Conservation (phyloP, 2,797 vertebrate genomes). For the Sebastes hopkinsi region DNA sequence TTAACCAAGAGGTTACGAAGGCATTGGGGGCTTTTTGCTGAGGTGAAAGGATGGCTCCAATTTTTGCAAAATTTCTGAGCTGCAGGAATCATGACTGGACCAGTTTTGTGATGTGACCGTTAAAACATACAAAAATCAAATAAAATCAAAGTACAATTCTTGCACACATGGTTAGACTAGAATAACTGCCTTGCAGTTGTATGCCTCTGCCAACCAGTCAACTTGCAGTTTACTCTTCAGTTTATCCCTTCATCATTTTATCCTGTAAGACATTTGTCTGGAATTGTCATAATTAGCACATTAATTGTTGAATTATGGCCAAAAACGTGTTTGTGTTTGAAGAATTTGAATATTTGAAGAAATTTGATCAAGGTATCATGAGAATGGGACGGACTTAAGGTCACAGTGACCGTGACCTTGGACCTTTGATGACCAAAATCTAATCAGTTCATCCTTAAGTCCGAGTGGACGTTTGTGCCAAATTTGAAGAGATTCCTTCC, state of each 20-base stretch:
- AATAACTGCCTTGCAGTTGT: neutral
- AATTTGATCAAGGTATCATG: too few species aligned
- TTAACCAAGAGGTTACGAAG: neutral
- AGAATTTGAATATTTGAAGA: too few species aligned
- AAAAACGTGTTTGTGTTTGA: too few species aligned
- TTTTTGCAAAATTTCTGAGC: neutral
- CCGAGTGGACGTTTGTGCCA: too few species aligned
- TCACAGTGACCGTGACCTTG: too few species aligned
- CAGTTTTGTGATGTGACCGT: neutral
- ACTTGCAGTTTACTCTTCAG: neutral
- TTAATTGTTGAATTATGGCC: rapidly evolving
- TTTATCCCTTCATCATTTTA: neutral
- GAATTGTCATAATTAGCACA: rapidly evolving
- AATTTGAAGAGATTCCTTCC: too few species aligned
- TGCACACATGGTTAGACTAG: neutral
- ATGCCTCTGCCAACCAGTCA: neutral
- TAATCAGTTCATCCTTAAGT: too few species aligned
- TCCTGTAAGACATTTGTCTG: neutral
- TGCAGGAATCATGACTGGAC: neutral
- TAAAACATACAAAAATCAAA: neutral
- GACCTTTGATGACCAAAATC: too few species aligned
- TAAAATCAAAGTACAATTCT: neutral
- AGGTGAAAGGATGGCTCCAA: neutral
- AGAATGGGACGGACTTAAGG: too few species aligned
- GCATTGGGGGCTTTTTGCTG: neutral